phyloP scores from a whole-genome alignment of 2,113 vertebrate species.

The Anarhynchus alexandrinus region DNA sequence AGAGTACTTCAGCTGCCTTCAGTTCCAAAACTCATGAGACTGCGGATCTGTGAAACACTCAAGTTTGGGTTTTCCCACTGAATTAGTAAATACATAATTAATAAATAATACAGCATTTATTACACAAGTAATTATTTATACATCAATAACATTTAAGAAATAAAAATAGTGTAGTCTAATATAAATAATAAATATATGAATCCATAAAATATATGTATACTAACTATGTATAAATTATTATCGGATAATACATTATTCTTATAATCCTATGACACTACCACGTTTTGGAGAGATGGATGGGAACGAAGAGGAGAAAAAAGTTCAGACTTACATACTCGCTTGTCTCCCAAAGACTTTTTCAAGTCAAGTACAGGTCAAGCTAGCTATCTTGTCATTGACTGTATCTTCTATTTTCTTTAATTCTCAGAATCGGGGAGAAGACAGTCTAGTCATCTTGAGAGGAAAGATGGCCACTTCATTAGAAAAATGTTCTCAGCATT shows the following conservation, averaged over 20 bases:
- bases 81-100: not conserved
- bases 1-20: not conserved
- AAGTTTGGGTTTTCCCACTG: not conserved
- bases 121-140: not conserved
- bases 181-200: not conserved
- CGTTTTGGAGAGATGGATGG: not conserved
- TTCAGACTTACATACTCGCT: not conserved
- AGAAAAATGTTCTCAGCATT: not conserved
- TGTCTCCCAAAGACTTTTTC: not conserved
- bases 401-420: not conserved
- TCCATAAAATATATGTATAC: not conserved
- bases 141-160: not conserved
- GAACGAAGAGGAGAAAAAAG: not conserved
- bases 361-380: not conserved
- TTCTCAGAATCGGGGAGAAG: not conserved
- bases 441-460: not conserved
- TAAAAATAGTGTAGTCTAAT: not conserved
- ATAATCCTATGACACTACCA: not conserved
- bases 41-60: not conserved
- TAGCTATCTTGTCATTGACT: not conserved
- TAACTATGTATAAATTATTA: not conserved
- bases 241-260: not conserved
- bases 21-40: not conserved
- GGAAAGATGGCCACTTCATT: not conserved
- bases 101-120: not conserved